Percentiles rank a stretch among this genome's conserved stretches.
Evolutionary conservation across 2,797 vertebrate species (phyloP).

Genomic region (Tolypeutes matacus): DNA sequence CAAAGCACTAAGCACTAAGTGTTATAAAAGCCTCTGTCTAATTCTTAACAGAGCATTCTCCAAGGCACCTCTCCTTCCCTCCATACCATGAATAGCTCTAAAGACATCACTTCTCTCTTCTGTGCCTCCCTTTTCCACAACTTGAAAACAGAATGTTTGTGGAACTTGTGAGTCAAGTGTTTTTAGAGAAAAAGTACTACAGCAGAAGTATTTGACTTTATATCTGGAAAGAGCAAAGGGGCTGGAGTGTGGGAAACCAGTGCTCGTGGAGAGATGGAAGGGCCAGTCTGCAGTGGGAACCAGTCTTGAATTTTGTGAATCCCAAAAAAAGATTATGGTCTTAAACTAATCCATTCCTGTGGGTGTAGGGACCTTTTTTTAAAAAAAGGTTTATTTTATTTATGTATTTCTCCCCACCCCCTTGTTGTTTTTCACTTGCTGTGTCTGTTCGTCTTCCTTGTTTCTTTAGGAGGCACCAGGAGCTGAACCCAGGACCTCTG

Average conservation of each 20-base stretch:
- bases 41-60: slow-evolving; percentile 61
- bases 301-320: background rate
- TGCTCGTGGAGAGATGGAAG: background rate
- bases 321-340: no score
- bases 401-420: no score
- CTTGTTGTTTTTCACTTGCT: no score
- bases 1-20: slow-evolving; percentile 59
- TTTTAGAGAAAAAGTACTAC: slow-evolving; percentile 54
- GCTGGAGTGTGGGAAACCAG: background rate
- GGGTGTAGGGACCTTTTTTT: no score
- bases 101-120: slow-evolving; percentile 56
- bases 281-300: background rate
- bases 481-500: no score
- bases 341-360: no score
- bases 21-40: slow-evolving; percentile 58
- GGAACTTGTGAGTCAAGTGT: slow-evolving; percentile 68
- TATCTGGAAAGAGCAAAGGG: background rate
- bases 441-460: no score
- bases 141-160: slow-evolving; percentile 75
- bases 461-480: no score
- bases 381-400: no score
- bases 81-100: background rate
- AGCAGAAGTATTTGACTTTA: slow-evolving; percentile 25
- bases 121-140: slow-evolving; percentile 68
- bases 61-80: slow-evolving; percentile 58